These are phyloP conservation scores for Ophion obscuratus DNA, from an alignment of 2,888 invertebrate genomes.

Conservation along the genomic window DNA sequence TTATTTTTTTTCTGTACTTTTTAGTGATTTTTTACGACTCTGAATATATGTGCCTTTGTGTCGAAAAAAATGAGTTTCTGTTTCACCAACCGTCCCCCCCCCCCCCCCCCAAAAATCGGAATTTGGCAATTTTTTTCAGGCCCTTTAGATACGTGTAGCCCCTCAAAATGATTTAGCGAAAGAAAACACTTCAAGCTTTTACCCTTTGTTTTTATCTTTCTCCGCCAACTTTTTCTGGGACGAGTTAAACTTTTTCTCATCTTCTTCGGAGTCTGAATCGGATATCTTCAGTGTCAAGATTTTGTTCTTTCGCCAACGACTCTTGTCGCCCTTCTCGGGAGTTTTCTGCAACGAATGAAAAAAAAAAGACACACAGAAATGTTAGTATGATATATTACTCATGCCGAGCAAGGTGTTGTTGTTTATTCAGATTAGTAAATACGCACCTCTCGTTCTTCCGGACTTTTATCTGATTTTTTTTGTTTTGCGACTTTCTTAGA, in stretches of 20 bases:
- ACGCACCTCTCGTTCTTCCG: constrained; percentile 60
- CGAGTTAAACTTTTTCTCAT: constrained; percentile 71
- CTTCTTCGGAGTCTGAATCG: constrained; percentile 78
- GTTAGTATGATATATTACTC: constrained; percentile 24
- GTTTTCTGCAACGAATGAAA: constrained; percentile 40
- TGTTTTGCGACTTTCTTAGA: constrained; percentile 35
- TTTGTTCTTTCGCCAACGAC: constrained; percentile 75
- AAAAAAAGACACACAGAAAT: constrained; percentile 4
- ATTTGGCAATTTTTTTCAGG: too few relatives aligned
- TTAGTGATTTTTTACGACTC: too few relatives aligned
- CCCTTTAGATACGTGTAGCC: not conserved
- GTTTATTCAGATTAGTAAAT: not conserved
- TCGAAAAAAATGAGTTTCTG: too few relatives aligned
- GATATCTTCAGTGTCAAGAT: constrained; percentile 76
- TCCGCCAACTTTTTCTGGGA: constrained; percentile 60
- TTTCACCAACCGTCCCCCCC: too few relatives aligned
- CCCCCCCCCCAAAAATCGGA: too few relatives aligned
- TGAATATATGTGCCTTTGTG: too few relatives aligned
- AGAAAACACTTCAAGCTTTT: not conserved
- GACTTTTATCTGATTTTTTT: constrained; percentile 33
- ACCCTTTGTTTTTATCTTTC: constrained; percentile 67
- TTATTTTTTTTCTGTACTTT: too few relatives aligned
- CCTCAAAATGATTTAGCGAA: not conserved
- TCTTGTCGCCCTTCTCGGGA: constrained; percentile 60
- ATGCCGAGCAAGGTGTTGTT: not conserved